Percentiles rank a stretch among this genome's conserved stretches.
Conservation (phyloP, 2,888 invertebrate genomes). For the Rhogogaster chlorosoma region DNA sequence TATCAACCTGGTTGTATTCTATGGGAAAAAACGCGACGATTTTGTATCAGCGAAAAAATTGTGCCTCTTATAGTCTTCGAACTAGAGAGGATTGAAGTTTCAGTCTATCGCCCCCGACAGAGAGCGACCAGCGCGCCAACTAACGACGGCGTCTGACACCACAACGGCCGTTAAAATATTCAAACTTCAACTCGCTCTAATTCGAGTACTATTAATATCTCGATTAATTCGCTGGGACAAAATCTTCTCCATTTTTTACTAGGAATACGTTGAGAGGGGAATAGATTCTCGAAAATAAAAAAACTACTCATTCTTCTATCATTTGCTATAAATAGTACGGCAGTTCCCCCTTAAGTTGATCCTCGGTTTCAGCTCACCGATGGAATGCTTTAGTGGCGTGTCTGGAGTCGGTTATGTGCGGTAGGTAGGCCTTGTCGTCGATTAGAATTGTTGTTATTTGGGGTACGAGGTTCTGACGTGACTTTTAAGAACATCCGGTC, state of each 20-base stretch:
- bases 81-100: not conserved
- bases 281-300: not conserved
- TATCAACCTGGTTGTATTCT: not conserved
- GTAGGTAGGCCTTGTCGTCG: slow-evolving; percentile 25
- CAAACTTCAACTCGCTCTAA: not conserved
- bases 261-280: not conserved
- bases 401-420: slow-evolving; percentile 17
- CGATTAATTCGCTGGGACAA: not conserved
- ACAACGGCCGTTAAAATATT: not conserved
- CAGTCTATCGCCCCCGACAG: not conserved
- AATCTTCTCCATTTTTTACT: not conserved
- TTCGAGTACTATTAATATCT: not conserved
- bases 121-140: not conserved
- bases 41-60: not conserved
- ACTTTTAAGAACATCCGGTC: slow-evolving; percentile 37
- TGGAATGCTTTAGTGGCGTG: slow-evolving; percentile 17
- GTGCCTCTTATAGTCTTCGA: not conserved
- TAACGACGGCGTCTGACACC: not conserved
- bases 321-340: not conserved
- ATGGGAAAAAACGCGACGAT: not conserved
- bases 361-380: not conserved
- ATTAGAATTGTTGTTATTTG: slow-evolving; percentile 33
- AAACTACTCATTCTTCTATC: not conserved
- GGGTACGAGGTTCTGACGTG: slow-evolving; percentile 31
- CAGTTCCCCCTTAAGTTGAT: not conserved